These are phyloP conservation scores for Nemotelus nigrinus DNA, from an alignment of 2,888 invertebrate species.

Conservation along the genomic window DNA sequence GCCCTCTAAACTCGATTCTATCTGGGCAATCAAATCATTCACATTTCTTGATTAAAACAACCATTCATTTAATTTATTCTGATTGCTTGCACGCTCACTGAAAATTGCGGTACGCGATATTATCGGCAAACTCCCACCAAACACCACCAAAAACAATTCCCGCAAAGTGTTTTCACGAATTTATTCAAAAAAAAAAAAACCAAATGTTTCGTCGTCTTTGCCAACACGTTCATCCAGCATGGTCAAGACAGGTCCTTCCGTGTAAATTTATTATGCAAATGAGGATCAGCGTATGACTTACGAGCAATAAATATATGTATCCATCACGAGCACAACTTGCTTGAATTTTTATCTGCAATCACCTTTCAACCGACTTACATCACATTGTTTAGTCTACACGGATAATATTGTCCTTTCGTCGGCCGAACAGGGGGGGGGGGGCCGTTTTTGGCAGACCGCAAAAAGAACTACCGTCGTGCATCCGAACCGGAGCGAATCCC, in stretches of 20 bases:
- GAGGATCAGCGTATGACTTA: constrained; percentile 3
- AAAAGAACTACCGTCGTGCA: background rate
- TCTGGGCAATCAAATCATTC: constrained; percentile 21
- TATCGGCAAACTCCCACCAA: constrained; percentile 14
- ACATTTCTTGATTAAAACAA: constrained; percentile 24
- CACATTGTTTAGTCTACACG: constrained; percentile 37
- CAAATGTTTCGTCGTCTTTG: background rate
- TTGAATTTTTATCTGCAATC: background rate
- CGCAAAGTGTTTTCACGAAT: background rate
- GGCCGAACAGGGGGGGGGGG: constrained; percentile 4
- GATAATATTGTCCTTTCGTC: constrained; percentile 12
- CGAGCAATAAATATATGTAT: too few relatives aligned
- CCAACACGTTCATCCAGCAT: background rate
- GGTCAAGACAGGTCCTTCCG: background rate
- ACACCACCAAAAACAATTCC: constrained; percentile 13
- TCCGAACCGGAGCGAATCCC: too few relatives aligned
- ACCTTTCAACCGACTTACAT: constrained; percentile 26
- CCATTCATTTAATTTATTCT: constrained; percentile 40
- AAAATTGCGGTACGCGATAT: constrained; percentile 26
- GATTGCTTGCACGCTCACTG: constrained; percentile 36
- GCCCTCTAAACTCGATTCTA: background rate
- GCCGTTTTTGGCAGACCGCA: background rate
- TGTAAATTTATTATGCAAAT: constrained; percentile 40
- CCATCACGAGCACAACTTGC: background rate
- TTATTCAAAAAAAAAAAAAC: background rate